A percentile compares a stretch with the other conserved stretches of the same genome.
Conservation (phyloP, 2,113 vertebrate species). For the Bos taurus region ARS-UCD2.0 NC_037351.1:50660501-50661000, state of each 20-base stretch:
- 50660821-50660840: background rate
- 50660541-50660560: background rate
- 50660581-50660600: background rate
- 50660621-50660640: background rate
- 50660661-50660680: background rate
- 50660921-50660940: background rate
- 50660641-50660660: background rate
- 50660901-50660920: background rate
- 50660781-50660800: conserved; percentile 19
- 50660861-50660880: background rate
- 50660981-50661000: background rate
- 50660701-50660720: background rate
- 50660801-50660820: background rate
- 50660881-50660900: conserved; percentile 7
- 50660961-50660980: conserved; percentile 1
- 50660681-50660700: conserved; percentile 8
- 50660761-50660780: conserved; percentile 26
- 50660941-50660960: background rate
- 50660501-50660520: conserved; percentile 16
- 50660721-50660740: background rate
- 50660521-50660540: background rate
- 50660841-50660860: background rate
- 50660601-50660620: background rate
- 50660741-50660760: background rate
- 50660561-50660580: background rate